phyloP scores from a whole-genome alignment of 2,888 invertebrate genomes.

The Microdon myrmicae region DNA sequence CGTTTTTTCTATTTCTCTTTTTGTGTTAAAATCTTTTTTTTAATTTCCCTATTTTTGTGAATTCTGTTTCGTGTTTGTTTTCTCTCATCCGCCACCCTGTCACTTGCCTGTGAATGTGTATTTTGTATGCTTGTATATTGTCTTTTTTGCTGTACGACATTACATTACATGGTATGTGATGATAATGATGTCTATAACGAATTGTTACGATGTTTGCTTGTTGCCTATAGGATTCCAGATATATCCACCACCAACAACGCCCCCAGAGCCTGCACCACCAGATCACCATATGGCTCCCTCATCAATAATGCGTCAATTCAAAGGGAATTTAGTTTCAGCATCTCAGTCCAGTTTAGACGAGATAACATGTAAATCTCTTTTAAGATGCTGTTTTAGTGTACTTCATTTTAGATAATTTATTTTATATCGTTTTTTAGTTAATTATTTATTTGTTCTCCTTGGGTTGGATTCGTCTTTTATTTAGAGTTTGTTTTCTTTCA shows the following conservation, averaged over 20 bases:
- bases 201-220: constrained; percentile 52
- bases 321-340: constrained; percentile 68
- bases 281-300: constrained; percentile 76
- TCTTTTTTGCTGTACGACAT: constrained; percentile 50
- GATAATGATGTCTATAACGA: constrained; percentile 50
- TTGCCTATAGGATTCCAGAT: constrained; percentile 80
- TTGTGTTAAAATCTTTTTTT: constrained; percentile 8
- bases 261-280: constrained; percentile 86
- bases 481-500: constrained; percentile 30
- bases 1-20: constrained; percentile 9
- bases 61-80: constrained; percentile 19
- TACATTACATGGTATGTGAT: constrained; percentile 51
- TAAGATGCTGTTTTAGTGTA: constrained; percentile 54
- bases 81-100: constrained; percentile 29
- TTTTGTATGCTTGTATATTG: constrained; percentile 50
- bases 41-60: constrained; percentile 10
- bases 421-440: constrained; percentile 23
- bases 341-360: constrained; percentile 75
- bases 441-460: constrained; percentile 41
- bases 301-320: constrained; percentile 69
- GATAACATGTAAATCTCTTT: constrained; percentile 70
- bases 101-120: constrained; percentile 48
- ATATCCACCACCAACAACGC: constrained; percentile 85
- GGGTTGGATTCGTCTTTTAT: constrained; percentile 53
- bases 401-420: constrained; percentile 11